phyloP scores from a whole-genome alignment of 2,113 vertebrate genomes.

The Xiphorhynchus elegans region DNA sequence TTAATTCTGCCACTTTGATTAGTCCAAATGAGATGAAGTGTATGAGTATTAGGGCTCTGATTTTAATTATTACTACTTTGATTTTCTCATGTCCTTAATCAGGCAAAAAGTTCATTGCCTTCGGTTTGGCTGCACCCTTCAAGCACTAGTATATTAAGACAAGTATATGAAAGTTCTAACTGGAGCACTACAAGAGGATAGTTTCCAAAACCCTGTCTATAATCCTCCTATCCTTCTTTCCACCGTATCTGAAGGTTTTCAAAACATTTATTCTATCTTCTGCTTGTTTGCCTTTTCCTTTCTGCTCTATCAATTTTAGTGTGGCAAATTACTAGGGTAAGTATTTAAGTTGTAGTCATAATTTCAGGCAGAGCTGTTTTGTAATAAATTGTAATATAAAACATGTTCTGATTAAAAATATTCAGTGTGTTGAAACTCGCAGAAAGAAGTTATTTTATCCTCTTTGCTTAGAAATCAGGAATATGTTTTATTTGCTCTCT shows the following conservation, averaged over 20 bases:
- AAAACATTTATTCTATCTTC: background rate
- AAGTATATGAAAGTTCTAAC: background rate
- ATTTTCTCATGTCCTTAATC: background rate
- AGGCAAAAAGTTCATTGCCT: background rate
- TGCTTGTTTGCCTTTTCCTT: background rate
- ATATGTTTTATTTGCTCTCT: background rate
- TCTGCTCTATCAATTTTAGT: background rate
- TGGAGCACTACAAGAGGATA: background rate
- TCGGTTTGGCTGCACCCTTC: background rate
- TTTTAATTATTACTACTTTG: constrained; percentile 11
- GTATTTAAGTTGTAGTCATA: background rate
- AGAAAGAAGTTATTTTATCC: background rate
- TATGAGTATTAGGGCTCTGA: background rate
- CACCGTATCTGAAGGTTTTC: background rate
- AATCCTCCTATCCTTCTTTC: background rate
- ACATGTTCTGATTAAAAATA: background rate
- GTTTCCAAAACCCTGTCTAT: background rate
- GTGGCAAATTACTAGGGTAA: background rate
- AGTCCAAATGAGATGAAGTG: background rate
- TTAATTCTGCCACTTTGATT: constrained; percentile 11
- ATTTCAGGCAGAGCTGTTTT: background rate
- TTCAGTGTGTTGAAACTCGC: background rate
- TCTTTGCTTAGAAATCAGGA: background rate
- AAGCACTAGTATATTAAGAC: background rate
- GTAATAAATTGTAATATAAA: background rate